Evolutionary conservation across 2,797 vertebrate genomes (phyloP), one percentile per base, ranked within the genome.

Genomic region (Craterocephalus amniculus): DNA sequence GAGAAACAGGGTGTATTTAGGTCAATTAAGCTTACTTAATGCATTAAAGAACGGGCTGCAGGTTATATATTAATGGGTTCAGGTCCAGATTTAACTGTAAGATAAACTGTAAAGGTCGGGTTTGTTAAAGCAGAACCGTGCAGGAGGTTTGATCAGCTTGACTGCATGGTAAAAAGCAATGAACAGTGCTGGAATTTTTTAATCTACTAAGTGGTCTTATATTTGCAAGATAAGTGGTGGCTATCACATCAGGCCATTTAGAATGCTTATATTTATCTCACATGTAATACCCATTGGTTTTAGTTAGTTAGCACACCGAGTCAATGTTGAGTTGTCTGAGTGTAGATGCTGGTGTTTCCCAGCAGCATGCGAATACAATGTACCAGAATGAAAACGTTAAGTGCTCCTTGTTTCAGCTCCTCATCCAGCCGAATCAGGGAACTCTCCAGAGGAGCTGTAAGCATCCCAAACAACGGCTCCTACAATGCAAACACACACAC

Each of bases 391-490:
- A 99, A 99, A 80, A 96, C 3, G 60, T 94, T 89, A 36, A 96
- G 67, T 0, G 97, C 95, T 81, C 96, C 95, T 0, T 90, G 86
- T 45, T 92, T 93, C 13, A 96, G 74, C 31, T 96, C 96, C 10
- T 94, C 92, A 0, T 96, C 96, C 80, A 95, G 60, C 49, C 90
- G 89, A 1, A 94, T 95, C 68, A 99, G 90, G 3, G 97, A 95
- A 4, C 65, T 86, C 2, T 90, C 91, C 74, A 97, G 76, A 0
- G 95, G 96, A 45, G 90, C 92, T 0, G 95, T 95, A 80, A 98
- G 84, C 96, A 98, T 97, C 82, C 97, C 97, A 1, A 98, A 97
- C 4, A 95, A 73, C 0, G 96, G 95, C 56, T 98, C 97, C 97
- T 99, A 74, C 4, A 73, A 79, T 31, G 71, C 49, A 74, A 57